Evolutionary conservation across 2,888 invertebrate genomes (phyloP).

Genomic region (Platycnemis pennipes): DNA sequence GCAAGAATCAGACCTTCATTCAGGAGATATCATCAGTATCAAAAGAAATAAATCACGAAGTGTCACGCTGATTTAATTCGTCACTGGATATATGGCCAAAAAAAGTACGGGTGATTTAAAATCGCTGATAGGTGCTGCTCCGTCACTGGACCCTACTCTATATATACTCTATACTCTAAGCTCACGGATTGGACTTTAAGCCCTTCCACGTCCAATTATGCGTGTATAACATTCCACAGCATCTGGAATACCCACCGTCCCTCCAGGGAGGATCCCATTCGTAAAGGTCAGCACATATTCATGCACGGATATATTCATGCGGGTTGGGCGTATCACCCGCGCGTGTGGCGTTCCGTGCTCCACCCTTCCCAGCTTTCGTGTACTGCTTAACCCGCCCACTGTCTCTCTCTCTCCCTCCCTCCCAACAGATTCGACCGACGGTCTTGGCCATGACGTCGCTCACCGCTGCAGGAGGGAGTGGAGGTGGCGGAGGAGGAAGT

Average conservation of each 20-base stretch:
- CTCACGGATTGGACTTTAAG: too few relatives aligned
- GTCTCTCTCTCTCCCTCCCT: neutral
- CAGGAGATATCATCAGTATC: too few relatives aligned
- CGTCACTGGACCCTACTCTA: too few relatives aligned
- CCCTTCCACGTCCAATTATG: neutral
- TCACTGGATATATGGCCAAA: too few relatives aligned
- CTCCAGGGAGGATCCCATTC: too few relatives aligned
- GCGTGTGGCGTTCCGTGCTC: neutral
- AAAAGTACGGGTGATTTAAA: too few relatives aligned
- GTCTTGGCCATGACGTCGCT: constrained; percentile 61
- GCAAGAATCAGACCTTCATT: too few relatives aligned
- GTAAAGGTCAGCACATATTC: neutral
- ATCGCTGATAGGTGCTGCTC: too few relatives aligned
- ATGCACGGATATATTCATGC: neutral
- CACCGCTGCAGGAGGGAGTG: neutral
- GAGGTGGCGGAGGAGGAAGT: neutral
- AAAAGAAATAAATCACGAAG: too few relatives aligned
- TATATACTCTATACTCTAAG: too few relatives aligned
- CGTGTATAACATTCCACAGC: neutral
- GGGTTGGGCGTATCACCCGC: neutral
- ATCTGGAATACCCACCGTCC: too few relatives aligned
- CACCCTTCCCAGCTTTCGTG: neutral
- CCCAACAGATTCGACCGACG: constrained; percentile 51
- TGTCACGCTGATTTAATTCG: too few relatives aligned
- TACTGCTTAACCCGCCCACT: neutral